These are phyloP conservation scores for Amphipyra berbera DNA, from an alignment of 2,888 invertebrate genomes.

Conservation along the genomic window DNA sequence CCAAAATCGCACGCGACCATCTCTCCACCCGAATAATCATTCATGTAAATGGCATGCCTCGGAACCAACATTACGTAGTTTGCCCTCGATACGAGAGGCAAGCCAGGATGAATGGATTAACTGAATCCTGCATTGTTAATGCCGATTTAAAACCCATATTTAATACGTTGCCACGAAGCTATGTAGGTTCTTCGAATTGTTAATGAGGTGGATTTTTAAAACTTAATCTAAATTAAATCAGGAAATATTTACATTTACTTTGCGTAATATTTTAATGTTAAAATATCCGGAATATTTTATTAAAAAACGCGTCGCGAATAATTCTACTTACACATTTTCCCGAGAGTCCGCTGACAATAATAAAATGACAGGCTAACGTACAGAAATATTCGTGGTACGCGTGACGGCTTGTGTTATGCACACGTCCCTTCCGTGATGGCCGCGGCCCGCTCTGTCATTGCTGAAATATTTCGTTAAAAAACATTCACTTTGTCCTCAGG, in stretches of 20 bases:
- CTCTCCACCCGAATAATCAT: conserved; percentile 78
- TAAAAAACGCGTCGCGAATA: conserved; percentile 32
- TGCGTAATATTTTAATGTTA: conserved; percentile 7
- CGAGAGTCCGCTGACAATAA: conserved; percentile 54
- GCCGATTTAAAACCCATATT: conserved; percentile 64
- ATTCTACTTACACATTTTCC: conserved; percentile 53
- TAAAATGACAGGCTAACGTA: conserved; percentile 60
- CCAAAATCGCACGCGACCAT: conserved; percentile 59
- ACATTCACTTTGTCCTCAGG: conserved; percentile 55
- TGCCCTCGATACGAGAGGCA: conserved; percentile 74
- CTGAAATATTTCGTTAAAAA: conserved; percentile 63
- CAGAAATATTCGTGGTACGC: conserved; percentile 60
- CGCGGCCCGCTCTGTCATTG: conserved; percentile 50
- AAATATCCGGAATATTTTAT: conserved; percentile 17
- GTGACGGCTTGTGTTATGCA: conserved; percentile 51
- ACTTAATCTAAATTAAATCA: too few species aligned
- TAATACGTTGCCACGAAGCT: conserved; percentile 12
- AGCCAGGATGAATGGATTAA: conserved; percentile 80
- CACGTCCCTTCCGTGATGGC: conserved; percentile 45
- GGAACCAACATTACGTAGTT: conserved; percentile 81
- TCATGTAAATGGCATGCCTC: conserved; percentile 85
- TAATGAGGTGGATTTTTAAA: too few species aligned
- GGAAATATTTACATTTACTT: neutral
- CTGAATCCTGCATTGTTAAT: conserved; percentile 73
- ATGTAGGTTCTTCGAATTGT: too few species aligned